Percentiles rank a stretch among this genome's conserved stretches.
These are phyloP conservation scores for Hippocampus mohnikei DNA, from an alignment of 2,113 vertebrate species.

Conservation along the genomic window DNA sequence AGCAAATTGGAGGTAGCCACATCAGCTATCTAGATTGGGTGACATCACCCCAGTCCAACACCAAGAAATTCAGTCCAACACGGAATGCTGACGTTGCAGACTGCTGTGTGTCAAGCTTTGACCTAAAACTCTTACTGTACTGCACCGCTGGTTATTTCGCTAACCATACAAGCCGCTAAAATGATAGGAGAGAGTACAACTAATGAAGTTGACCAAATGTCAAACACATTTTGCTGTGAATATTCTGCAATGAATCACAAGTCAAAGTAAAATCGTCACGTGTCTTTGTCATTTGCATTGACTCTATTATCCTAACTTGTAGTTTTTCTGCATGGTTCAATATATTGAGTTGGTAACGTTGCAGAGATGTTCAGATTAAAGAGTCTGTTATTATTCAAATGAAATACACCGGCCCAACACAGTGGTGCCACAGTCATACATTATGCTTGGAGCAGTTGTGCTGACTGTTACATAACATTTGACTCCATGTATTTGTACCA, in stretches of 20 bases:
- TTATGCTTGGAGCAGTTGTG: conserved; percentile 7
- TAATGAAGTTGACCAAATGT: background rate
- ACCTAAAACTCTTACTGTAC: background rate
- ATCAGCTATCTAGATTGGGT: too few relatives aligned
- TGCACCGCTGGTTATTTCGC: background rate
- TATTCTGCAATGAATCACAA: background rate
- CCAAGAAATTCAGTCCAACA: background rate
- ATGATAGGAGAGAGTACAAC: background rate
- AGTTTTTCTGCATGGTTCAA: background rate
- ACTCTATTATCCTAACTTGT: background rate
- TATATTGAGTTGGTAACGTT: background rate
- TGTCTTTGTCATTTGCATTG: background rate
- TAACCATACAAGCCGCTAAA: background rate
- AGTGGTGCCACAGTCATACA: conserved; percentile 17
- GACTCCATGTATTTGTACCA: conserved; percentile 2
- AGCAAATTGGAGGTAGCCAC: background rate
- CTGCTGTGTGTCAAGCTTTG: background rate
- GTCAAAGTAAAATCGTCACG: background rate
- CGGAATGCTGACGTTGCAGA: background rate
- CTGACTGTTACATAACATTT: conserved; percentile 37
- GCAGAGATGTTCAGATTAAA: conserved; percentile 32
- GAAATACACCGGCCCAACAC: conserved; percentile 8
- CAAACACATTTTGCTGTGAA: background rate
- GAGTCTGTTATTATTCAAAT: conserved; percentile 41
- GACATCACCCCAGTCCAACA: background rate